These are phyloP conservation scores for Alexandromys oeconomus DNA, from an alignment of 2,797 vertebrate genomes.

Conservation along the genomic window DNA sequence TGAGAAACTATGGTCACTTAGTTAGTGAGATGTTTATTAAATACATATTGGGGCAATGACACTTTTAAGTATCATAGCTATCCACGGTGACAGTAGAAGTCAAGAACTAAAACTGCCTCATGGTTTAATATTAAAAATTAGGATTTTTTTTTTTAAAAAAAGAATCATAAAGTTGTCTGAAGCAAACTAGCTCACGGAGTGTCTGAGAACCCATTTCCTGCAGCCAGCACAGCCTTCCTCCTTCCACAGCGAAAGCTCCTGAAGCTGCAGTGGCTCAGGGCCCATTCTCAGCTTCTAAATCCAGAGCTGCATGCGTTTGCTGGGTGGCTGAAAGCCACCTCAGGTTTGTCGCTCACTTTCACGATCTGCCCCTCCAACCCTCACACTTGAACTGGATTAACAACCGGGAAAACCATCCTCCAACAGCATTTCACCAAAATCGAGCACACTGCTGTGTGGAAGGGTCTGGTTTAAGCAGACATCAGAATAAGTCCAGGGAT, in stretches of 20 bases:
- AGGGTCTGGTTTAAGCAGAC: neutral
- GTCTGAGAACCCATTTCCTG: neutral
- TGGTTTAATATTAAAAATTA: neutral
- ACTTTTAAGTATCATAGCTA: neutral
- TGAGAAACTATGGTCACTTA: neutral
- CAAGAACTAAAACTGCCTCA: neutral
- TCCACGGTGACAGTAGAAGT: neutral
- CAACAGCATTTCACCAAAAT: neutral
- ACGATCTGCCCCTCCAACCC: neutral
- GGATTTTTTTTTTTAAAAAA: neutral
- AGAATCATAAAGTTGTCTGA: neutral
- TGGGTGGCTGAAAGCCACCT: neutral
- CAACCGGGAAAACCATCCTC: neutral
- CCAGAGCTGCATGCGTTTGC: neutral
- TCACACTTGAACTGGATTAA: neutral
- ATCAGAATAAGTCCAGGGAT: neutral
- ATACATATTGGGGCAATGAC: neutral
- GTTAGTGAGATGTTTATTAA: neutral
- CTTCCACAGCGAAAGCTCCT: neutral
- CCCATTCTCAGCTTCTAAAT: neutral
- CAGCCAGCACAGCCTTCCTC: neutral
- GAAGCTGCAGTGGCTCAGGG: neutral
- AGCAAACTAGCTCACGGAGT: neutral
- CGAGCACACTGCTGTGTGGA: neutral
- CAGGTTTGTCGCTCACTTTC: neutral